phyloP scores from a whole-genome alignment of 2,113 vertebrate species.

The Pachyramphus minor region DNA sequence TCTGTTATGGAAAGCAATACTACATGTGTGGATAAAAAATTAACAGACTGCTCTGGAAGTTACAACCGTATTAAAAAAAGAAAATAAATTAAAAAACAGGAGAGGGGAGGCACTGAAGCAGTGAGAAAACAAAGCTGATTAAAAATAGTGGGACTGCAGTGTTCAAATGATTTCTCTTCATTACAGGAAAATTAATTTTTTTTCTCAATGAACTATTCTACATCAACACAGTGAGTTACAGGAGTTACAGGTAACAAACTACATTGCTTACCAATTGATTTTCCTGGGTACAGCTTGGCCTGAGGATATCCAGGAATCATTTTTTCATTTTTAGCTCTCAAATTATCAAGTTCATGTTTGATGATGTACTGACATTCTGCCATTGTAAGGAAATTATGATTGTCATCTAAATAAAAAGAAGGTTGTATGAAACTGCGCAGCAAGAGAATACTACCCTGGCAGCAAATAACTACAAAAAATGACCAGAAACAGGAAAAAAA shows the following conservation, averaged over 20 bases:
- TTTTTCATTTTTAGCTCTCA: conserved; percentile 89
- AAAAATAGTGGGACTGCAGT: not conserved
- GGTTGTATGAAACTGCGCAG: not conserved
- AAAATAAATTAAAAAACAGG: not conserved
- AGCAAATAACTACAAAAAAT: not conserved
- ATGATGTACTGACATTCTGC: conserved; percentile 94
- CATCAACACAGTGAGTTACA: not conserved
- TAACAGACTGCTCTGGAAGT: not conserved
- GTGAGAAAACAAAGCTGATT: not conserved
- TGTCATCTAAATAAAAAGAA: conserved; percentile 81
- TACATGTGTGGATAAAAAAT: not conserved
- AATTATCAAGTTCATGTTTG: conserved; percentile 93
- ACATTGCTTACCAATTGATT: conserved; percentile 86
- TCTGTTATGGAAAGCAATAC: not conserved
- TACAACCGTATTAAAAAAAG: not conserved
- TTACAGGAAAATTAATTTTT: not conserved
- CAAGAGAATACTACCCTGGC: not conserved
- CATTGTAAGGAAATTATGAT: conserved; percentile 87
- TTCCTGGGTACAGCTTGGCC: conserved; percentile 92
- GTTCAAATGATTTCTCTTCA: not conserved
- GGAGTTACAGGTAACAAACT: not conserved
- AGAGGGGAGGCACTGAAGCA: not conserved
- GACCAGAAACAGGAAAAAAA: not conserved
- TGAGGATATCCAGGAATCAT: conserved; percentile 89
- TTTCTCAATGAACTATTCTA: not conserved